Conservation (phyloP, 92 coral and sea anemone species). For the Zoanthus gigantus region DNA sequence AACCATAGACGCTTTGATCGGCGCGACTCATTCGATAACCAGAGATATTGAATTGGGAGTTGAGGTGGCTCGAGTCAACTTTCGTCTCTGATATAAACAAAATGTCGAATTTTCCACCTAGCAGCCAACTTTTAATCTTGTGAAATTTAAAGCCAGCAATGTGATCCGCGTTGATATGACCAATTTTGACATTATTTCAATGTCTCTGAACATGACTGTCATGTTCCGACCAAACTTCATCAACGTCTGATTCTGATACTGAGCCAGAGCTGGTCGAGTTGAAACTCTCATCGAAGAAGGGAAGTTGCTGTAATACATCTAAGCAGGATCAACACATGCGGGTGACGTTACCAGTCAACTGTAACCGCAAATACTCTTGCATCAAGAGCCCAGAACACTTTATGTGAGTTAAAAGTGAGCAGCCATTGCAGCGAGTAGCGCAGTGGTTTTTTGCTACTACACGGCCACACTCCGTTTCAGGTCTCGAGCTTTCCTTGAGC, state of each 20-base stretch:
- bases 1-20: constrained; percentile 53
- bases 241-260: not conserved
- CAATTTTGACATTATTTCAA: constrained; percentile 40
- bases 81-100: constrained; percentile 57
- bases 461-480: not conserved
- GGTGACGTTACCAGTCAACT: not conserved
- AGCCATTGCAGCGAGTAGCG: not conserved
- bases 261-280: not conserved
- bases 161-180: constrained; percentile 47
- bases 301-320: constrained; percentile 1
- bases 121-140: constrained; percentile 37
- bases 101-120: constrained; percentile 32
- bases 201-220: not conserved
- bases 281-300: not conserved
- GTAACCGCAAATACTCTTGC: not conserved
- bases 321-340: not conserved
- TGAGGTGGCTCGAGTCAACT: constrained; percentile 35
- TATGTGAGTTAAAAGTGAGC: constrained; percentile 5
- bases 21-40: constrained; percentile 42
- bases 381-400: constrained; percentile 6
- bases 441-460: constrained; percentile 2
- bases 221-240: constrained; percentile 4
- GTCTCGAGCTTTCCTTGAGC: not conserved
- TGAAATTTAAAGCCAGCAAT: not conserved
- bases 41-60: constrained; percentile 36